Base-by-base conservation (phyloP, 2,888 invertebrate species). In the Pocota personata region DNA sequence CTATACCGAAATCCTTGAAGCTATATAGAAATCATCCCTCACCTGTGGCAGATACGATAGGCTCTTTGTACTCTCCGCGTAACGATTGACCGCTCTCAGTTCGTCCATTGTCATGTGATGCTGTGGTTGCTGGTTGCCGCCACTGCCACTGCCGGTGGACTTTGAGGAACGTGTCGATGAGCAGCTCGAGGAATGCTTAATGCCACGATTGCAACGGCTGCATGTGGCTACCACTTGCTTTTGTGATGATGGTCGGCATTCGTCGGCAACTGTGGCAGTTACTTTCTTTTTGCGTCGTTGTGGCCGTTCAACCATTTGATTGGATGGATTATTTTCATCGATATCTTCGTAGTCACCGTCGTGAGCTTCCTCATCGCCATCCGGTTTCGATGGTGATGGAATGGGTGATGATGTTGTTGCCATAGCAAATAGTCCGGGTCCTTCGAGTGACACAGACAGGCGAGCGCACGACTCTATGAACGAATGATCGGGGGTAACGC, bases 1-100 rank as follows among this genome's bases (percentile, higher is more conserved):
- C 66, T 90, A 92, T 89, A 92, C 91, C 89, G 91, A 92, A 89
- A 92, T 91, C 90, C 91, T 90, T 89, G 92, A 91, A 89, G 90
- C 91, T 88, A 90, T 90, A 90, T 91, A 91, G 90, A 90, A 91
- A 89, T 92, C 90, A 90, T 93, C 92, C 92, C 93, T 93, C 94
- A 97, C 97, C 96, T 97, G 97, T 88, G 97, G 97, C 90, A 98
- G 94, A 93, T 97, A 98, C 90, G 97, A 97, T 90, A 98, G 95
- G 92, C 97, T 97, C 93, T 97, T 96, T 82, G 97, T 97, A 93
- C 97, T 97, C 93, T 97, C 97, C 21, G 97, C 97, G 92, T 97
- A 97, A 90, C 96, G 95, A 94, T 97, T 97, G 89, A 97, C 96
- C 86, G 96, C 97, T 87, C 97, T 94, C 66, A 97, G 93, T 92